These are phyloP conservation scores for Misgurnus anguillicaudatus DNA, from an alignment of 2,113 vertebrate species.

Conservation along the genomic window DNA sequence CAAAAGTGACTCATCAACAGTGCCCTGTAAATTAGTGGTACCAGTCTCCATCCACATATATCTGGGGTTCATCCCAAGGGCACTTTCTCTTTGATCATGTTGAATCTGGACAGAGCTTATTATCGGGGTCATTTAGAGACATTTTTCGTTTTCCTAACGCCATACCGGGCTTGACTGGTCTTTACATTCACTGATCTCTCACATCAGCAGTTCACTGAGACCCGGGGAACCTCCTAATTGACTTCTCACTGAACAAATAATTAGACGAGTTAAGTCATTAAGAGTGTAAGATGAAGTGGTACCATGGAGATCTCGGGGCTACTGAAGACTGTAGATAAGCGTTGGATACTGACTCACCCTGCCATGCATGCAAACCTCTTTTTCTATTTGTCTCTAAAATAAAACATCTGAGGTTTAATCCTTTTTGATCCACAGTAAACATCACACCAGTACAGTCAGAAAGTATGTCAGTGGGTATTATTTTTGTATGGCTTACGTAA, in stretches of 20 bases:
- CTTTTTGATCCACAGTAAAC: not conserved
- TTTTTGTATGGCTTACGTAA: slow-evolving; percentile 16
- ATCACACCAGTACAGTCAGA: slow-evolving; percentile 12
- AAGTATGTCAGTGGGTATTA: slow-evolving; percentile 24
- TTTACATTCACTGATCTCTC: slow-evolving; percentile 28
- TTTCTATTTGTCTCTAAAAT: not conserved
- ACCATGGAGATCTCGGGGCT: slow-evolving; percentile 24
- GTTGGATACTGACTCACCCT: not conserved
- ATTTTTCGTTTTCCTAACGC: not conserved
- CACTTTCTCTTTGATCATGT: slow-evolving; percentile 66
- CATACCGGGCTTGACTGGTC: slow-evolving; percentile 3
- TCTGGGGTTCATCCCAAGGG: slow-evolving; percentile 69
- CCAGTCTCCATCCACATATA: slow-evolving; percentile 70
- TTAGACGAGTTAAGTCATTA: slow-evolving; percentile 53
- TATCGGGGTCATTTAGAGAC: slow-evolving; percentile 49
- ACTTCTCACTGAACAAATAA: slow-evolving; percentile 49
- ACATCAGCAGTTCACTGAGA: slow-evolving; percentile 45
- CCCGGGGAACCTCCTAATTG: slow-evolving; percentile 46
- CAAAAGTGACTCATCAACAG: slow-evolving; percentile 72
- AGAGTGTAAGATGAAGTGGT: slow-evolving; percentile 45
- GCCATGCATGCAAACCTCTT: slow-evolving; percentile 14
- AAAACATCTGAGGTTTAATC: slow-evolving; percentile 23
- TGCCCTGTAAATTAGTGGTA: slow-evolving; percentile 74
- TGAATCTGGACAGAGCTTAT: slow-evolving; percentile 69
- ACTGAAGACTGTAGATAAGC: slow-evolving; percentile 17